A percentile compares a stretch with the other conserved stretches of the same genome.
phyloP scores from a whole-genome alignment of 2,797 vertebrate species.

The Sparidentex hasta region DNA sequence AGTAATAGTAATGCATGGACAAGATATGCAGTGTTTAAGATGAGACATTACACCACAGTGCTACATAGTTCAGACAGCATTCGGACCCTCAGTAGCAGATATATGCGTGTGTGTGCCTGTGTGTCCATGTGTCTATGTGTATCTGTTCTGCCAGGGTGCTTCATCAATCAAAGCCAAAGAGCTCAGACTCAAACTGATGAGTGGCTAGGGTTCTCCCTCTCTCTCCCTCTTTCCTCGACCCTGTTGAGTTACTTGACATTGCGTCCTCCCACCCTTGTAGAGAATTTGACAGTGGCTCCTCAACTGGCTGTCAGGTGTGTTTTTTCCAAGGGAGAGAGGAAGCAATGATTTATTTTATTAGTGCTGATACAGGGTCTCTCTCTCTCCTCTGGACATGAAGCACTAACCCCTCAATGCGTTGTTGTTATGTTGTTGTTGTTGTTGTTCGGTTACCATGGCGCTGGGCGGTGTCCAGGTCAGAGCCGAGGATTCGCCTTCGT shows the following conservation, averaged over 20 bases:
- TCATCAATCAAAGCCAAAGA: constrained; percentile 64
- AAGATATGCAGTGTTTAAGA: constrained; percentile 38
- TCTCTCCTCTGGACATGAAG: constrained; percentile 86
- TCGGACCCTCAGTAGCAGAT: constrained; percentile 35
- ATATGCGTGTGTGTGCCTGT: constrained; percentile 6
- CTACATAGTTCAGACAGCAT: constrained; percentile 39
- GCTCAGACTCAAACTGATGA: constrained; percentile 73
- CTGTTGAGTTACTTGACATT: constrained; percentile 68
- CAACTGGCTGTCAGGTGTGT: constrained; percentile 60
- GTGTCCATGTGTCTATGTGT: constrained; percentile 30
- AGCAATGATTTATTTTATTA: constrained; percentile 65
- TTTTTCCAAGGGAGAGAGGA: constrained; percentile 67
- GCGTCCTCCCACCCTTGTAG: constrained; percentile 69
- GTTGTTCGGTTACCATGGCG: constrained; percentile 90
- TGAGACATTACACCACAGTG: constrained; percentile 20
- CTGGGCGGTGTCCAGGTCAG: constrained; percentile 96
- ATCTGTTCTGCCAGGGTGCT: constrained; percentile 59
- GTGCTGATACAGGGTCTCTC: constrained; percentile 84
- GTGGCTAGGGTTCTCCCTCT: constrained; percentile 67
- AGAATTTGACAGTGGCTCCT: constrained; percentile 58
- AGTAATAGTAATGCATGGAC: constrained; percentile 39
- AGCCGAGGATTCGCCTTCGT: constrained; percentile 98
- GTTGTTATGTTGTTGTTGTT: constrained; percentile 88
- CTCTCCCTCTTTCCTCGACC: constrained; percentile 70
- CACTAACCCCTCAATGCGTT: constrained; percentile 91